Base-by-base conservation (phyloP, 1,140 invertebrate genomes). In the Nephila pilipes region DNA sequence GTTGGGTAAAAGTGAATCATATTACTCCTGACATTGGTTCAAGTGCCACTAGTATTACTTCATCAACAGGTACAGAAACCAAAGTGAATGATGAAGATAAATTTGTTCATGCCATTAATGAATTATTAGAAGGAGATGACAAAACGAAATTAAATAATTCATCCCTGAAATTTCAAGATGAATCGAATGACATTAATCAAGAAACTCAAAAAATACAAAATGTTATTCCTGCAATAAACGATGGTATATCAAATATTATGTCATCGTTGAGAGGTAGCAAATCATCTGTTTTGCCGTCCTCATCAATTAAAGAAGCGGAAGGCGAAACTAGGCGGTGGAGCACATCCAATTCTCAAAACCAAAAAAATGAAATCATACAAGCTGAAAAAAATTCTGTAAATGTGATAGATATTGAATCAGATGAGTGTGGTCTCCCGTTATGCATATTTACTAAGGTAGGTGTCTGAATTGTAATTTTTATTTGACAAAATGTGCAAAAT, bases 391-490 rank as follows among this genome's bases (percentile, higher is more conserved):
- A 65, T 65, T 60, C 54, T 57, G 18, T 91, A 80, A 93, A 90
- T 63, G 85, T 90, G 32, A 38, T 93, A 25, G 93, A 94, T 22
- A 87, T 88, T 29, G 75, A 92, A 60, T 95, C 95, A 54, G 95
- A 96, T 95, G 97, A 97, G 38, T 99, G 97, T 96, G 98, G 98
- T 22, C 97, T 99, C 94, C 99, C 99, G 3, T 96, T 99, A 25
- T 96, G 97, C 93, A 96, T 99, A 87, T 99, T 99, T 95, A 97
- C 97, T 54, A 98, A 98, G 96, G 97, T 97, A 95, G 63, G 38
- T 32, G n/a, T 69, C 63, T n/a, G 2, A 20, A 8, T 25, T 16
- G 14, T 79, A 3, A 18, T 79, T 79, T 29, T 29, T 79, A 29
- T 79, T 79, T 79, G 25, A 75, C 12, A 75, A 75, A 29, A 75